Evolutionary conservation across 2,113 vertebrate genomes (phyloP).

Genomic region (Opisthocomus hoazin): DNA sequence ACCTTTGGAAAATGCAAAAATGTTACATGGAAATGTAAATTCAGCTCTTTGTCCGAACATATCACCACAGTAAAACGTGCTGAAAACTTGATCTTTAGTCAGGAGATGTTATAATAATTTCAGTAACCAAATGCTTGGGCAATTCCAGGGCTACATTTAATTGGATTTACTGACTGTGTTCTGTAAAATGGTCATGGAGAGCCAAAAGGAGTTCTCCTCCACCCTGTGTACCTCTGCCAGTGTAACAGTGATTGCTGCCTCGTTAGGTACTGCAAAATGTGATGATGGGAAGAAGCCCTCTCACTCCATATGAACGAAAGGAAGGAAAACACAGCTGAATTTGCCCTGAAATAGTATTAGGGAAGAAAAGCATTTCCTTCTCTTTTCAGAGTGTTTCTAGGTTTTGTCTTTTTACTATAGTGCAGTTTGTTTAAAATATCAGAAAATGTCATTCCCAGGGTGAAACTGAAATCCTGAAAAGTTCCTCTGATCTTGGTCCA

Average conservation of each 20-base stretch:
- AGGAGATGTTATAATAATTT: background rate
- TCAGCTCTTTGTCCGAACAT: background rate
- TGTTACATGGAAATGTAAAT: background rate
- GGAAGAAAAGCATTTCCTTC: background rate
- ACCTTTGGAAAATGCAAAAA: background rate
- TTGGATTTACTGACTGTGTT: background rate
- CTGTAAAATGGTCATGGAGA: background rate
- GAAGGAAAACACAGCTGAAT: background rate
- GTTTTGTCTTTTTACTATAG: background rate
- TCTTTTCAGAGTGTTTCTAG: background rate
- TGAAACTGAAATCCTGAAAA: constrained; percentile 17
- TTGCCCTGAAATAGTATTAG: background rate
- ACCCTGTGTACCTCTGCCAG: background rate
- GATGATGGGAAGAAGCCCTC: background rate
- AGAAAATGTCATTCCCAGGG: background rate
- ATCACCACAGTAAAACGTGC: background rate
- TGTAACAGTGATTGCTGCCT: background rate
- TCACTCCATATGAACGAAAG: background rate
- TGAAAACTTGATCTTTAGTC: background rate
- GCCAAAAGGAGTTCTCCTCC: background rate
- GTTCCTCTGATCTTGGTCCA: constrained; percentile 16
- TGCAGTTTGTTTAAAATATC: background rate
- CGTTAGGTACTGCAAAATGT: background rate
- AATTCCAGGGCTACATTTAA: background rate
- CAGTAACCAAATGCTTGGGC: background rate